These are phyloP conservation scores for Blomia tropicalis DNA, from an alignment of 2,888 invertebrate genomes.

Conservation along the genomic window DNA sequence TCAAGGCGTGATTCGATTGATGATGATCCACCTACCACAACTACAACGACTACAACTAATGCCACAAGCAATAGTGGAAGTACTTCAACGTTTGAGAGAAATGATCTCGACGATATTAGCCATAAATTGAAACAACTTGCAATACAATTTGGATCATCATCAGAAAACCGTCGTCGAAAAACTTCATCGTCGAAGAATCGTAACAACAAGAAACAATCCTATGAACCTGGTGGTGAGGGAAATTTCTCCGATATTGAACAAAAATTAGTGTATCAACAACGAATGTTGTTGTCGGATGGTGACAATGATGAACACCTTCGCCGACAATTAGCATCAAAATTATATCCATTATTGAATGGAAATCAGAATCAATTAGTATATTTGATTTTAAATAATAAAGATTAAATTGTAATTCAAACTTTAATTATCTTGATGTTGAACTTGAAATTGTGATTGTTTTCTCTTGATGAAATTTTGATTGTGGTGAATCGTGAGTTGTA, in stretches of 20 bases:
- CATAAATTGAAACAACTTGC: constrained; percentile 1
- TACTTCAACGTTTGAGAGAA: neutral
- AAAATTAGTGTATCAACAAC: neutral
- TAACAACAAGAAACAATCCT: neutral
- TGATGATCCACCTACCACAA: constrained; percentile 8
- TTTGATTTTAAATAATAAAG: constrained; percentile 9
- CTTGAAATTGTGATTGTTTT: neutral
- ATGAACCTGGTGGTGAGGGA: neutral
- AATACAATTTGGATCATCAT: neutral
- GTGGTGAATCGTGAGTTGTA: no score
- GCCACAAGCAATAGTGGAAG: neutral
- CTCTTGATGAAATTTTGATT: no score
- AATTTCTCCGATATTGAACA: neutral
- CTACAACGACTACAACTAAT: neutral
- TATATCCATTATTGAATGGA: constrained; percentile 12
- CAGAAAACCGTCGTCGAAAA: neutral
- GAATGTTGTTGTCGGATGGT: neutral
- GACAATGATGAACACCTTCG: neutral
- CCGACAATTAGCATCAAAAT: neutral
- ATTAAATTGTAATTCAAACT: neutral
- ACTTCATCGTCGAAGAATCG: neutral
- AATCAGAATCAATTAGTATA: constrained; percentile 19
- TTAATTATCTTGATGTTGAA: neutral
- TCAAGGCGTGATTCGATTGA: neutral
- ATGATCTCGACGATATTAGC: constrained; percentile 10